These are phyloP conservation scores for Hirudo medicinalis DNA, from an alignment of 1,140 invertebrate species.

Conservation along the genomic window DNA sequence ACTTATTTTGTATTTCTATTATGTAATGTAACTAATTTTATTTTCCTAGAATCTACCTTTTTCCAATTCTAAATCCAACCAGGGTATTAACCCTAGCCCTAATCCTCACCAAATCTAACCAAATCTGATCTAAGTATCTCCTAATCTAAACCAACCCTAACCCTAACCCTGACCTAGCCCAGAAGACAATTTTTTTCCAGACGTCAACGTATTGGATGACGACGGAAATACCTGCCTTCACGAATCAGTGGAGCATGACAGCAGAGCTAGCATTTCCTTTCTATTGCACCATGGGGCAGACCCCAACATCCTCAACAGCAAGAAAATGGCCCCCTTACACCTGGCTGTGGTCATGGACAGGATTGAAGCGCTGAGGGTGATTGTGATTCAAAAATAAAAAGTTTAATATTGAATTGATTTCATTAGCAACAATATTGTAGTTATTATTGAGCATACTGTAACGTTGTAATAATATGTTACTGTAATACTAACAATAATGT, in stretches of 20 bases:
- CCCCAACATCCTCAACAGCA: constrained; percentile 56
- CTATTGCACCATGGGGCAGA: constrained; percentile 58
- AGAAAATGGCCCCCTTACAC: constrained; percentile 62
- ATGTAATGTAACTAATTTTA: not conserved
- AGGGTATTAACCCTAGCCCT: not conserved
- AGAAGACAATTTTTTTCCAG: constrained; percentile 40
- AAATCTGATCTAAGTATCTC: too few relatives aligned
- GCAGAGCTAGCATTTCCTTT: constrained; percentile 56
- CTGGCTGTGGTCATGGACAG: constrained; percentile 62
- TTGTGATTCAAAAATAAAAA: not conserved
- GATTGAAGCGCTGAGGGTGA: constrained; percentile 49
- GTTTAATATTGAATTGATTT: too few relatives aligned
- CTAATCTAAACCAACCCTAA: too few relatives aligned
- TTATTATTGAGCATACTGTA: too few relatives aligned
- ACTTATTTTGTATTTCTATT: too few relatives aligned
- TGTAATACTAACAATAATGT: too few relatives aligned
- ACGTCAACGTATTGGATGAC: constrained; percentile 58
- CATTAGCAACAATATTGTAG: too few relatives aligned
- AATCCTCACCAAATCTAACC: too few relatives aligned
- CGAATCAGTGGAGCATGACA: constrained; percentile 58
- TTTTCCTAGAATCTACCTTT: too few relatives aligned
- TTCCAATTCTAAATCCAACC: not conserved
- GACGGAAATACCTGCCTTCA: constrained; percentile 68
- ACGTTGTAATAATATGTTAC: too few relatives aligned
- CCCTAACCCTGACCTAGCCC: not conserved